phyloP scores from a whole-genome alignment of 2,888 invertebrate genomes.

The Dendrolimus houi region DNA sequence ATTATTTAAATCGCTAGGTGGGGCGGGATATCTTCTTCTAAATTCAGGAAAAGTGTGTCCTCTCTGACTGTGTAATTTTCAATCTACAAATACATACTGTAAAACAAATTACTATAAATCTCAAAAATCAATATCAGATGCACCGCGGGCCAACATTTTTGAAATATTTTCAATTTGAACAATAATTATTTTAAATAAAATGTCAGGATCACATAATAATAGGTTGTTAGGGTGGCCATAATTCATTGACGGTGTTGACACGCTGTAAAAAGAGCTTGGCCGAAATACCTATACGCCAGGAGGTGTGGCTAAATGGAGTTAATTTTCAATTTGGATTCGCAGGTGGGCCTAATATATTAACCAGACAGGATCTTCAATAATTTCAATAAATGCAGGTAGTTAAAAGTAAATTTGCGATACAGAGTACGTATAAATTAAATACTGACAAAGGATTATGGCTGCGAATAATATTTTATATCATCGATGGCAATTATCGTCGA shows the following conservation, averaged over 20 bases:
- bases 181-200: conserved; percentile 61
- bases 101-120: conserved; percentile 39
- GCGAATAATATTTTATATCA: conserved; percentile 45
- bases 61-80: no score
- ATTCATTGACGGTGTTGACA: conserved; percentile 70
- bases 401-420: conserved; percentile 21
- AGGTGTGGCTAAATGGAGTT: conserved; percentile 66
- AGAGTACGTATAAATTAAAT: conserved; percentile 51
- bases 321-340: conserved; percentile 70
- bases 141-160: conserved; percentile 58
- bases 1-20: no score
- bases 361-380: conserved; percentile 13
- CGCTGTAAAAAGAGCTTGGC: conserved; percentile 45
- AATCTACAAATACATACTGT: no score
- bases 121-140: conserved; percentile 47
- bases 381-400: conserved; percentile 50
- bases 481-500: conserved; percentile 46
- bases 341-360: conserved; percentile 66
- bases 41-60: no score
- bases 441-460: conserved; percentile 33
- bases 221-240: conserved; percentile 64
- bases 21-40: no score
- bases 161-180: conserved; percentile 62
- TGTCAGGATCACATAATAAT: conserved; percentile 65
- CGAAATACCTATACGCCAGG: conserved; percentile 52